A percentile compares a stretch with the other conserved stretches of the same genome.
Conservation (phyloP, 2,888 invertebrate genomes). For the Melangyna quadrimaculata region DNA sequence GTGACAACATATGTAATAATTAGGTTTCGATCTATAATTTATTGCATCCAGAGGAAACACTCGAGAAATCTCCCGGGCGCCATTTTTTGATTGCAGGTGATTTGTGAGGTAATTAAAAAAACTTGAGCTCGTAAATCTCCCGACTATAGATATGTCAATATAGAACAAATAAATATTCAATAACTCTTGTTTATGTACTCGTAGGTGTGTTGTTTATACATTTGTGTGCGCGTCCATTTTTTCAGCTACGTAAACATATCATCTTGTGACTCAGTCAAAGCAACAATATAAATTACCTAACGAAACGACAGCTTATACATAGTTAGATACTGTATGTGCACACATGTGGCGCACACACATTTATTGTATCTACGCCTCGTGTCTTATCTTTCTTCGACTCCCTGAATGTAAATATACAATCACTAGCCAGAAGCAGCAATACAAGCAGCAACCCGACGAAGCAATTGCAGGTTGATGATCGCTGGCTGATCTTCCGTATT, state of each 20-base stretch:
- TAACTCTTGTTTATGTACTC: not conserved
- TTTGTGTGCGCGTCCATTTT: slow-evolving; percentile 46
- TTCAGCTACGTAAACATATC: slow-evolving; percentile 52
- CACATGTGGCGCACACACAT: slow-evolving; percentile 53
- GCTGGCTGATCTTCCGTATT: slow-evolving; percentile 64
- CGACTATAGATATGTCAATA: slow-evolving; percentile 18
- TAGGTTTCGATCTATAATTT: slow-evolving; percentile 46
- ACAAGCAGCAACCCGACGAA: slow-evolving; percentile 30
- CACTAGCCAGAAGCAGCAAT: slow-evolving; percentile 45
- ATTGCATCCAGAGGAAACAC: not conserved
- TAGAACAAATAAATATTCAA: slow-evolving; percentile 56
- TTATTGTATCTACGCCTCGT: slow-evolving; percentile 45
- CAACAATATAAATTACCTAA: slow-evolving; percentile 65
- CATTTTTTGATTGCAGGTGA: slow-evolving; percentile 44
- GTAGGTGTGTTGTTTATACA: slow-evolving; percentile 17
- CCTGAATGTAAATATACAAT: slow-evolving; percentile 63
- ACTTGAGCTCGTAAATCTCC: slow-evolving; percentile 4
- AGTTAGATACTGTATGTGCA: slow-evolving; percentile 57
- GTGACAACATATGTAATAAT: slow-evolving; percentile 68
- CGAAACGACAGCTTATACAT: slow-evolving; percentile 58
- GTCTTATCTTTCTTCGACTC: slow-evolving; percentile 67
- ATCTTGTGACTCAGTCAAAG: slow-evolving; percentile 63
- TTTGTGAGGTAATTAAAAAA: slow-evolving; percentile 39
- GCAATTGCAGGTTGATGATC: slow-evolving; percentile 71
- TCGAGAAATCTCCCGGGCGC: not conserved